Base-by-base conservation (phyloP, 2,113 vertebrate genomes). In the Strix uralensis region DNA sequence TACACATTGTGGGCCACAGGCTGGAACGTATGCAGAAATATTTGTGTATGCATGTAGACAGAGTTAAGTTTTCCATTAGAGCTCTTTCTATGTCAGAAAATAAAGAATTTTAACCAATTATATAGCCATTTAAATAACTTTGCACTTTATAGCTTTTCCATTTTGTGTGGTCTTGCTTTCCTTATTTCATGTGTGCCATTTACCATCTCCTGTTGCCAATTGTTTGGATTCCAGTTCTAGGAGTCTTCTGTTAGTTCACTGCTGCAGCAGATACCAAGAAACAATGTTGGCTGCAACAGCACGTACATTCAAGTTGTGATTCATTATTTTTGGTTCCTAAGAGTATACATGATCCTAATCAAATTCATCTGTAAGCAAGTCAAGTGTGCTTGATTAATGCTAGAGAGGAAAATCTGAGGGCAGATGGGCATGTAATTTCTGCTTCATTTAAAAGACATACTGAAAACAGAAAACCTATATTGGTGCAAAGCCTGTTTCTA, bases 281-380 rank as follows among this genome's bases (percentile, higher is more conserved):
- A 72, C 84, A 81, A 44, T 4, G n/a, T 9, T 81, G 87, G 71
- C 92, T 96, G 40, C 67, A 75, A 52, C 57, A 91, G 71, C 93
- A 86, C 5, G 5, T 92, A 82, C 38, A 7, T 62, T 58, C 78
- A 5, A 82, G 90, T 49, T 72, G 42, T 59, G 72, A 94, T 80
- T 91, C 62, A 85, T 80, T 95, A 86, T 82, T 92, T 96, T 94
- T 70, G 32, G 71, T 72, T 93, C 90, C 87, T 96, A 54, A 62
- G 79, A 96, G 81, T 66, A 69, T 96, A 91, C 74, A 75, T 7
- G 74, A 57, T 62, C 84, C 92, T 94, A 96, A 96, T 92, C 81
- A 94, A 92, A 94, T 79, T 95, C 86, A 91, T 94, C 89, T 95
- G 94, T 65, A 72, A 88, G 83, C 13, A 9, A 94, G 80, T 88